Percentiles rank a stretch among this genome's conserved stretches.
phyloP scores from a whole-genome alignment of 2,888 invertebrate genomes.

The Calliphora vomitoria region DNA sequence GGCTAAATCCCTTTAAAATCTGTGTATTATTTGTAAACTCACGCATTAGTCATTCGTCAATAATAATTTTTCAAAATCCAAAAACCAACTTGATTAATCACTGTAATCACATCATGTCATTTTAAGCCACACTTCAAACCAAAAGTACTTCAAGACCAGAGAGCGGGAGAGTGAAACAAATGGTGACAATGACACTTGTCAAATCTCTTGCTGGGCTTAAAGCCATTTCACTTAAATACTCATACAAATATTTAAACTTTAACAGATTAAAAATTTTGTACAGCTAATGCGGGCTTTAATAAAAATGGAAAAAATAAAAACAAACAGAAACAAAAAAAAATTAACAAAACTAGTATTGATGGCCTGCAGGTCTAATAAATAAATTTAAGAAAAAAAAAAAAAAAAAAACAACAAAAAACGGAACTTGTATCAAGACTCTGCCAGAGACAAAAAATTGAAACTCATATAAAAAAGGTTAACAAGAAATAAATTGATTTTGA shows the following conservation, averaged over 20 bases:
- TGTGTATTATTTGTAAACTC: background rate
- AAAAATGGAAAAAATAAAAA: conserved; percentile 2
- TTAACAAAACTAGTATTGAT: conserved; percentile 60
- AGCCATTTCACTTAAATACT: conserved; percentile 42
- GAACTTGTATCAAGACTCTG: conserved; percentile 42
- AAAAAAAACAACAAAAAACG: conserved; percentile 20
- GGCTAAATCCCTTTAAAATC: background rate
- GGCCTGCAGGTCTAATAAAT: conserved; percentile 61
- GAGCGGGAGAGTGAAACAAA: conserved; percentile 34
- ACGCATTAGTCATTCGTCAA: conserved; percentile 51
- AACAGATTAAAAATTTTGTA: conserved; percentile 51
- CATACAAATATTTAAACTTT: conserved; percentile 38
- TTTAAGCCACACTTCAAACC: conserved; percentile 31
- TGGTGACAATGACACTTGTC: conserved; percentile 67
- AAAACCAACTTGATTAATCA: conserved; percentile 60
- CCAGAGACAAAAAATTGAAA: conserved; percentile 22
- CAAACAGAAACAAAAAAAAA: background rate
- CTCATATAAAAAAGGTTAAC: conserved; percentile 44
- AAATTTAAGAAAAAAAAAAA: background rate
- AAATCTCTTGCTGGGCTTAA: conserved; percentile 64
- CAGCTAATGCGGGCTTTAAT: conserved; percentile 58
- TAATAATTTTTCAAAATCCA: conserved; percentile 36
- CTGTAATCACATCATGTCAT: conserved; percentile 43
- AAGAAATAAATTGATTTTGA: conserved; percentile 70
- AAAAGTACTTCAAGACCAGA: background rate